These are phyloP conservation scores for Caenorhabditis uteleia DNA, from an alignment of 2,888 invertebrate species.

Conservation along the genomic window DNA sequence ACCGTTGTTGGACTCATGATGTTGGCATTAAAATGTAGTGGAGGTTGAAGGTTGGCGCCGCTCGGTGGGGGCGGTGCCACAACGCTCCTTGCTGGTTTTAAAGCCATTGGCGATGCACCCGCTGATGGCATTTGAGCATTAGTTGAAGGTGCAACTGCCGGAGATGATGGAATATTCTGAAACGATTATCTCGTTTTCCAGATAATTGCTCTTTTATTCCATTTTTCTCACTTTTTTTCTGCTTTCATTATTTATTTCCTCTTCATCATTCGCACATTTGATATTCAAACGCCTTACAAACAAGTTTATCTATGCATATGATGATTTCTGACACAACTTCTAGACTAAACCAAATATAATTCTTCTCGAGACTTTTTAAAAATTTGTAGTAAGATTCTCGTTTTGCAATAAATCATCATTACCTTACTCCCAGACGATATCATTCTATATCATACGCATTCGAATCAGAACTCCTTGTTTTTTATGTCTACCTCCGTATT, in stretches of 20 bases:
- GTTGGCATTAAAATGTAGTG: slow-evolving; percentile 62
- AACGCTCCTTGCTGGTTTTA: not conserved
- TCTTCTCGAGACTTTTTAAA: no score
- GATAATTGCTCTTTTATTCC: not conserved
- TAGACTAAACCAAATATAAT: no score
- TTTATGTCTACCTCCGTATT: no score
- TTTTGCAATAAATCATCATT: no score
- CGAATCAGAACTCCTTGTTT: no score
- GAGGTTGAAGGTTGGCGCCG: slow-evolving; percentile 57
- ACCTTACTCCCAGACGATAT: no score
- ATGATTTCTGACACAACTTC: no score
- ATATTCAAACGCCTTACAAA: not conserved
- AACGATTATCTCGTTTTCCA: not conserved
- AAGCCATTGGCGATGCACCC: slow-evolving; percentile 1
- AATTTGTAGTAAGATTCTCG: no score
- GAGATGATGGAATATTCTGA: slow-evolving; percentile 8
- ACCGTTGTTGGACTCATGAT: slow-evolving; percentile 61
- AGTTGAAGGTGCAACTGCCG: not conserved
- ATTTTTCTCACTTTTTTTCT: slow-evolving; percentile 4
- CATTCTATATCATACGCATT: no score
- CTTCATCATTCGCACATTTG: slow-evolving; percentile 1
- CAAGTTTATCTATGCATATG: slow-evolving; percentile 3
- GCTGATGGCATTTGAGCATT: slow-evolving; percentile 1
- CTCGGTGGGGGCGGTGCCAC: not conserved
- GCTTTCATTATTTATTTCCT: not conserved